Percentiles rank a stretch among this genome's conserved stretches.
Evolutionary conservation across 2,113 vertebrate genomes (phyloP).

Genomic region (Agapornis roseicollis): DNA sequence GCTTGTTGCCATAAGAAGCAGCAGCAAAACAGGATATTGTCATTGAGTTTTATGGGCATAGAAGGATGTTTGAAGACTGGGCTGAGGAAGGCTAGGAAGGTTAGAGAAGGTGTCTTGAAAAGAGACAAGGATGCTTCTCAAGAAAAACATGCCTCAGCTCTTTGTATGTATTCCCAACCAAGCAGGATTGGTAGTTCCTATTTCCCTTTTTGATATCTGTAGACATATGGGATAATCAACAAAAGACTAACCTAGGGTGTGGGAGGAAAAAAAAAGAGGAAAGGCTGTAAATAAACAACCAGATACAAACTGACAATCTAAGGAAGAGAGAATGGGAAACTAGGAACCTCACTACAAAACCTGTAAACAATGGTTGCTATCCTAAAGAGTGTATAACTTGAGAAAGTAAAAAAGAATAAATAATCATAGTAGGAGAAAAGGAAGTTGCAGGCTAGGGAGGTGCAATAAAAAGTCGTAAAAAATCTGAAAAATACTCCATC

Average conservation of each 20-base stretch:
- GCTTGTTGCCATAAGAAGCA: neutral
- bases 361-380: neutral
- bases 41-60: neutral
- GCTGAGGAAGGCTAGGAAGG: neutral
- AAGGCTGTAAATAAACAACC: neutral
- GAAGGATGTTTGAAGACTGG: neutral
- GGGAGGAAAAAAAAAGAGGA: neutral
- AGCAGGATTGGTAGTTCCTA: neutral
- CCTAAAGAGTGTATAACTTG: neutral
- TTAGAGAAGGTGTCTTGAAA: neutral
- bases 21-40: neutral
- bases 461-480: neutral
- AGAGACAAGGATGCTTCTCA: neutral
- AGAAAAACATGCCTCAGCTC: neutral
- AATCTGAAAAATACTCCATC: neutral
- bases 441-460: neutral
- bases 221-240: neutral
- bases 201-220: neutral
- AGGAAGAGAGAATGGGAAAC: neutral
- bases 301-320: neutral
- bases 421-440: neutral
- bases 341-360: neutral
- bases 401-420: neutral
- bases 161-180: accelerated
- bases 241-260: neutral